These are phyloP conservation scores for Cydia fagiglandana DNA, from an alignment of 1,140 invertebrate genomes.

Conservation along the genomic window DNA sequence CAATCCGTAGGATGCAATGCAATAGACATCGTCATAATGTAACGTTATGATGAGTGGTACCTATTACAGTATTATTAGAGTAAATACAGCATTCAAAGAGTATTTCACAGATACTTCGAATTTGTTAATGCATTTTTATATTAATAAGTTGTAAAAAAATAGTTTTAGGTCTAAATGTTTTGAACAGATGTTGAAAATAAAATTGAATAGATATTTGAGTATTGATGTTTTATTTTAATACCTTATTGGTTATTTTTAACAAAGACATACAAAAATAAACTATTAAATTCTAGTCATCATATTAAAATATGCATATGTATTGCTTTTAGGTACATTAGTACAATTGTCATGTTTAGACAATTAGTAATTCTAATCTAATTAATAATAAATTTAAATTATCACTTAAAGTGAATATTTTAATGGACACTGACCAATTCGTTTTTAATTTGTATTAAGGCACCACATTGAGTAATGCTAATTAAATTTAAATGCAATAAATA, in stretches of 20 bases:
- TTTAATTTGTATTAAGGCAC: slow-evolving; percentile 28
- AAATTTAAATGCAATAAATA: slow-evolving; percentile 34
- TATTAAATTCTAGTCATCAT: not conserved
- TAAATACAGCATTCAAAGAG: slow-evolving; percentile 52
- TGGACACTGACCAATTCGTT: slow-evolving; percentile 27
- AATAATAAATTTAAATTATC: slow-evolving; percentile 26
- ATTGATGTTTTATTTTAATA: slow-evolving; percentile 21
- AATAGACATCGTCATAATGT: slow-evolving; percentile 26
- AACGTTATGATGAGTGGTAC: slow-evolving; percentile 14
- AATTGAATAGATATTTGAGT: slow-evolving; percentile 30
- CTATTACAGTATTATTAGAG: slow-evolving; percentile 30
- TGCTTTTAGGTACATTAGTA: slow-evolving; percentile 13
- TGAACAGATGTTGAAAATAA: slow-evolving; percentile 18
- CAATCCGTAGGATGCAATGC: slow-evolving; percentile 1
- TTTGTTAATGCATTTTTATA: slow-evolving; percentile 47
- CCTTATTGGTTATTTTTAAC: slow-evolving; percentile 17
- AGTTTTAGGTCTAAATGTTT: slow-evolving; percentile 23
- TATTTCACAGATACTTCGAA: slow-evolving; percentile 53
- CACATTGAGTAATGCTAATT: slow-evolving; percentile 5
- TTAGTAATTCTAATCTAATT: not conserved
- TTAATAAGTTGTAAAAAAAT: slow-evolving; percentile 10
- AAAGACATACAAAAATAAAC: slow-evolving; percentile 29
- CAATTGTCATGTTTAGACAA: slow-evolving; percentile 31
- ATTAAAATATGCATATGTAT: not conserved
- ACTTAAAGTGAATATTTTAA: slow-evolving; percentile 28